Conservation (phyloP, 2,888 invertebrate species). For the Lasioglossum marginatum region DNA sequence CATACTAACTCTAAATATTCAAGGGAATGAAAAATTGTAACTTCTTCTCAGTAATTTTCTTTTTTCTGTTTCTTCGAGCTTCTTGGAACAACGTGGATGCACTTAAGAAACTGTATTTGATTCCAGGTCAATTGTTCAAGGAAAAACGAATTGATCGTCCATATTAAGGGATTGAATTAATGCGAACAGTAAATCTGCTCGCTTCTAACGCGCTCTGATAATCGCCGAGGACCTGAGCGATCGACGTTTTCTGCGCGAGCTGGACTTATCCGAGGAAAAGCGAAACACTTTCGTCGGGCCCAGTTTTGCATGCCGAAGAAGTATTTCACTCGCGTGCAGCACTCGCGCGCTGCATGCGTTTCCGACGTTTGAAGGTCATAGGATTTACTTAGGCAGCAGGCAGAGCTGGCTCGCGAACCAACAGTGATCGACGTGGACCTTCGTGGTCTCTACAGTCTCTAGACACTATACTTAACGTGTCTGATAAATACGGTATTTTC, state of each 20-base stretch:
- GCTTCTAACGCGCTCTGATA: not conserved
- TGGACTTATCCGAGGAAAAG: not conserved
- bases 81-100: not conserved
- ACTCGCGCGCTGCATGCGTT: constrained; percentile 2
- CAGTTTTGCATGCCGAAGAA: not conserved
- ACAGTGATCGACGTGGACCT: not conserved
- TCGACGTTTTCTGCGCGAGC: not conserved
- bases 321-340: constrained; percentile 1
- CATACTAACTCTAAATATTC: too few relatives aligned
- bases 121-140: not conserved
- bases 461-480: not conserved
- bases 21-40: too few relatives aligned
- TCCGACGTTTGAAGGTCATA: constrained; percentile 12
- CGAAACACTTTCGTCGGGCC: constrained; percentile 7
- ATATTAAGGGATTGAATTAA: not conserved
- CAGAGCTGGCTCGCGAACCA: not conserved
- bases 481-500: not conserved
- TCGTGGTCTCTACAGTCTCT: not conserved
- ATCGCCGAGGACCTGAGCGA: not conserved
- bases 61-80: not conserved
- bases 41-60: too few relatives aligned
- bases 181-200: not conserved
- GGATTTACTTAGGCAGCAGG: not conserved
- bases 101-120: not conserved
- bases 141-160: not conserved